Percentiles rank a stretch among this genome's conserved stretches.
Evolutionary conservation across 30 jellyfish, hydroid and myxozoan species (phyloP).

Genomic region (Cassiopea xamachana): DNA sequence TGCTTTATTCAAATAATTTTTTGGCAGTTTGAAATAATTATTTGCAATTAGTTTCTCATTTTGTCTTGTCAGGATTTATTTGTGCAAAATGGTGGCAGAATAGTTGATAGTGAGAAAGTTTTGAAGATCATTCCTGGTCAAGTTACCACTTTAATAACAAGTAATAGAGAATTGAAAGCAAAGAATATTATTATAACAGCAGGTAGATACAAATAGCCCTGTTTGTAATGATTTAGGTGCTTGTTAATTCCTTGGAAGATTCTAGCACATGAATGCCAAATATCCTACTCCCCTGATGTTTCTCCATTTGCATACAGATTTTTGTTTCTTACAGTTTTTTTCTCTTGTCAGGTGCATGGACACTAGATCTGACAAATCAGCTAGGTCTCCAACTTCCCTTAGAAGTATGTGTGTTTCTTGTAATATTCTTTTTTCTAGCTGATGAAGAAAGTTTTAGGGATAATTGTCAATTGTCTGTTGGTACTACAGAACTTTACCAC

Average conservation of each 20-base stretch:
- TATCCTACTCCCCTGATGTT: too few species aligned
- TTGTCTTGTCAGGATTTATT: constrained; percentile 56
- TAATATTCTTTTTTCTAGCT: not conserved
- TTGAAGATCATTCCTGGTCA: constrained; percentile 62
- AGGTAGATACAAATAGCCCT: constrained; percentile 29
- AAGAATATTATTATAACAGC: constrained; percentile 67
- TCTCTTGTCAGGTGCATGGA: constrained; percentile 70
- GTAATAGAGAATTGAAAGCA: constrained; percentile 21
- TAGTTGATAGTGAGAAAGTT: constrained; percentile 72
- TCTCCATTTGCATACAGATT: not conserved
- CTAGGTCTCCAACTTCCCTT: constrained; percentile 69
- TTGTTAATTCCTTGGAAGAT: too few species aligned
- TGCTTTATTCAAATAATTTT: too few species aligned
- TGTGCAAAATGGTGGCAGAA: constrained; percentile 66
- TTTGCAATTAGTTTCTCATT: too few species aligned
- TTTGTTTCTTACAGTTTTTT: not conserved
- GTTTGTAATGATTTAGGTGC: too few species aligned
- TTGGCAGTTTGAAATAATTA: too few species aligned
- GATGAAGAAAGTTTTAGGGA: too few species aligned
- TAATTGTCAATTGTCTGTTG: too few species aligned
- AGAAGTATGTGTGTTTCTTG: constrained; percentile 39
- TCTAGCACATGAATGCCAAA: too few species aligned
- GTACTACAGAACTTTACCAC: not conserved
- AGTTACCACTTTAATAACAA: constrained; percentile 41
- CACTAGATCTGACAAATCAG: constrained; percentile 62